Base-by-base conservation (phyloP, 2,888 invertebrate species). In the Petrolisthes cinctipes region DNA sequence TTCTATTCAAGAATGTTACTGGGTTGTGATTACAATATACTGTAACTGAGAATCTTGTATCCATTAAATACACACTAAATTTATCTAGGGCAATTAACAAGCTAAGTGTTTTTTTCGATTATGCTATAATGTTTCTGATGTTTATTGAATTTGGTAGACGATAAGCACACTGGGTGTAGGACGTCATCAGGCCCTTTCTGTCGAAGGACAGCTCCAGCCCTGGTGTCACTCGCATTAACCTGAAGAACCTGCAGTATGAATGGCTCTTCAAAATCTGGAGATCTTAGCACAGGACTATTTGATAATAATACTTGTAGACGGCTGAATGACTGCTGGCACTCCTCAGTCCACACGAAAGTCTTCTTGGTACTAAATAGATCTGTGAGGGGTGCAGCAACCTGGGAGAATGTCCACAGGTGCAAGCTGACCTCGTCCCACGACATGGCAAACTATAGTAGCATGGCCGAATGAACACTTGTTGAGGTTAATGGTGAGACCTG, bases 151-250 rank as follows among this genome's bases (percentile, higher is more conserved):
- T 83, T 83, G n/a, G n/a, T 7, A 9, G 71, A 75, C 54, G n/a
- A 53, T 53, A 51, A 83, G 54, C 14, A n/a, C 53, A 83, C 75
- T 54, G 83, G 83, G 54, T 83, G 75, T 75, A 83, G 54, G 7
- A 83, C 51, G 54, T 11, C n/a, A 23, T 83, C 75, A 54, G 11
- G 7, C 5, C 23, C 75, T 76, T 23, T 56, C 61, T 83, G 83
- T 23, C 73, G 37, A 14, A 83, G 56, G n/a, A 83, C 73, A n/a
- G 83, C 83, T 75, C 83, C 57, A 5, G 83, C 83, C 76, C 51
- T 54, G 53, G 73, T n/a, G 20, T 54, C 83, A 51, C 83, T 83
- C 17, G 56, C 83, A 73, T 56, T 37, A n/a, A 83, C 75, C 53
- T 83, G 73, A 4, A n/a, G 61, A 6, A 61, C 6, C 61, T 9